Conservation (phyloP, 2,888 invertebrate species). For the Spodoptera picta region DNA sequence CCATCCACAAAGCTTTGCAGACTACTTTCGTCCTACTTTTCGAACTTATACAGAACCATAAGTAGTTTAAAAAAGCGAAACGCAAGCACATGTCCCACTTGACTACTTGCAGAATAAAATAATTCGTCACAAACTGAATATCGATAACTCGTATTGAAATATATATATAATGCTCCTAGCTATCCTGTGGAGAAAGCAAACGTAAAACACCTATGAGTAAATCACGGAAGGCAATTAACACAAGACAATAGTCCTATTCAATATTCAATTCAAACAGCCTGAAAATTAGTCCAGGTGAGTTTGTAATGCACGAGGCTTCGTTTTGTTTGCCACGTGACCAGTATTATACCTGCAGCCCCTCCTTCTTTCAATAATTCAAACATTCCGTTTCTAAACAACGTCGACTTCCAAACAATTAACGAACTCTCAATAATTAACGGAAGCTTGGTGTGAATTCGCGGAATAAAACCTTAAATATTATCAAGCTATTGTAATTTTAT, state of each 20-base stretch:
- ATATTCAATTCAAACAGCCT: slow-evolving; percentile 46
- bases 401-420: slow-evolving; percentile 76
- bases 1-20: slow-evolving; percentile 74
- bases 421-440: slow-evolving; percentile 72
- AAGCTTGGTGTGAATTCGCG: slow-evolving; percentile 56
- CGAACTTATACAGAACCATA: slow-evolving; percentile 56
- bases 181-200: slow-evolving; percentile 21
- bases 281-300: slow-evolving; percentile 63
- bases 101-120: too few relatives aligned
- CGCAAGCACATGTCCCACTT: too few relatives aligned
- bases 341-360: slow-evolving; percentile 62
- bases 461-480: slow-evolving; percentile 38
- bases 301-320: slow-evolving; percentile 64
- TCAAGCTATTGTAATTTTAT: slow-evolving; percentile 41
- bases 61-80: too few relatives aligned
- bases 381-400: slow-evolving; percentile 69
- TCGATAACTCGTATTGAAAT: too few relatives aligned
- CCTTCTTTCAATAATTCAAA: slow-evolving; percentile 78
- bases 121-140: too few relatives aligned
- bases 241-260: slow-evolving; percentile 63
- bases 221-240: slow-evolving; percentile 51
- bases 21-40: slow-evolving; percentile 80
- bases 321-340: slow-evolving; percentile 71
- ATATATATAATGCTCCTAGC: background rate
- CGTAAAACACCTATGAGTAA: slow-evolving; percentile 11